Base-by-base conservation (phyloP, 2,797 vertebrate genomes). In the Novumbra hubbsi region DNA sequence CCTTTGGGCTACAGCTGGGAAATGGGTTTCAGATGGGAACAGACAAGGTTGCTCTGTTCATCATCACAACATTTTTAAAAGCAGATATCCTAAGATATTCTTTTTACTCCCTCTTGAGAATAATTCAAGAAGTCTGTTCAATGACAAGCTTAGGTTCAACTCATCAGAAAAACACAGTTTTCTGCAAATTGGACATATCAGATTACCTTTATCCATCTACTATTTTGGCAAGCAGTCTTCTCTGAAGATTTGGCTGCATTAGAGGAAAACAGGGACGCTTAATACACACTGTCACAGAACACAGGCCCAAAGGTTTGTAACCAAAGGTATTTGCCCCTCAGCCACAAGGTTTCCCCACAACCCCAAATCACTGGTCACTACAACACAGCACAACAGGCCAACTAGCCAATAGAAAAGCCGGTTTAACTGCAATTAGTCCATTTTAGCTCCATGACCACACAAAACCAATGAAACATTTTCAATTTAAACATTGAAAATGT, bases 11-110 rank as follows among this genome's bases (percentile, higher is more conserved):
- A 15, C 91, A 93, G 5, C 90, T 91, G 41, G 11, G 41, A 3
- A 38, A 38, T 91, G 86, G 93, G 92, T 41, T 71, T 89, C 80
- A 80, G 91, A 0, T 92, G 1, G 90, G 0, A 94, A 90, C 70
- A 94, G 88, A 17, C 92, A 94, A 76, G 93, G 92, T 3, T 89
- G 89, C 84, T 45, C 41, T 83, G 82, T 45, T 85, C 30, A 73
- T 94, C 93, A 16, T 19, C 91, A 93, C 60, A 91, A 94, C 0
- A 94, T 90, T 81, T 88, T 92, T 14, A 90, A 86, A 11, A 93
- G 92, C 0, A 76, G 41, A 0, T 70, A 74, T 16, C 92, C 92
- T 68, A 8, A 87, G 64, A 71, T 91, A 85, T 45, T 74, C 84
- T 0, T 73, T 12, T 77, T 82, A 0, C 21, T 32, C 21, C 88